A percentile compares a stretch with the other conserved stretches of the same genome.
Conservation (phyloP, 2,113 vertebrate species). For the Sander lucioperca region DNA sequence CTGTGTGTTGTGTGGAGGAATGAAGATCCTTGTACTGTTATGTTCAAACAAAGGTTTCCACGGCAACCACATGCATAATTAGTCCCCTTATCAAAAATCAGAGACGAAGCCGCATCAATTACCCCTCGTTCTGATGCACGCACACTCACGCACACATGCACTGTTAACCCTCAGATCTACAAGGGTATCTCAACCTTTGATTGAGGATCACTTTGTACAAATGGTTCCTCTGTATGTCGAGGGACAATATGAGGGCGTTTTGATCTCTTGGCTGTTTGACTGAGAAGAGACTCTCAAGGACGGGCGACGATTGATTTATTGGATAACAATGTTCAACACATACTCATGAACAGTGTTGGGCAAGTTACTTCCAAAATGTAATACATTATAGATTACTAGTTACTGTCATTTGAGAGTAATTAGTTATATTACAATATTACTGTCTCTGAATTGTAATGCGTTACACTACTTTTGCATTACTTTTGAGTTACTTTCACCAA, state of each 20-base stretch:
- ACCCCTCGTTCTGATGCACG: slow-evolving; percentile 51
- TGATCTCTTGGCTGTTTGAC: slow-evolving; percentile 51
- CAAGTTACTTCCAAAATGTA: too few species aligned
- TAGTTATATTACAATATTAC: too few species aligned
- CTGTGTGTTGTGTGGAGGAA: slow-evolving; percentile 61
- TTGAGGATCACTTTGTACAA: slow-evolving; percentile 50
- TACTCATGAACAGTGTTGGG: too few species aligned
- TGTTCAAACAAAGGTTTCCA: slow-evolving; percentile 81
- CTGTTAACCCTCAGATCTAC: slow-evolving; percentile 55
- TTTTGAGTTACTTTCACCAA: too few species aligned
- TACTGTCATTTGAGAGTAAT: too few species aligned
- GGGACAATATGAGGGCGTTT: slow-evolving; percentile 20
- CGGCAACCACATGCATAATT: slow-evolving; percentile 77
- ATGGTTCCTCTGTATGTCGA: slow-evolving; percentile 3
- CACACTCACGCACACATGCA: slow-evolving; percentile 6
- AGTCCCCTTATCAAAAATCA: slow-evolving; percentile 74
- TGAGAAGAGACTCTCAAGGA: slow-evolving; percentile 48
- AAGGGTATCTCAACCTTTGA: slow-evolving; percentile 60
- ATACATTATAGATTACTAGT: too few species aligned
- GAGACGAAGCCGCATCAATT: slow-evolving; percentile 66
- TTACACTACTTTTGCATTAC: too few species aligned
- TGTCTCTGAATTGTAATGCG: too few species aligned
- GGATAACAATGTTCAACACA: slow-evolving; percentile 9
- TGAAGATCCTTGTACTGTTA: slow-evolving; percentile 70
- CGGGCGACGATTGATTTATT: slow-evolving; percentile 8